These are phyloP conservation scores for Gracilinanus agilis DNA, from an alignment of 2,113 vertebrate genomes.

Conservation along the genomic window DNA sequence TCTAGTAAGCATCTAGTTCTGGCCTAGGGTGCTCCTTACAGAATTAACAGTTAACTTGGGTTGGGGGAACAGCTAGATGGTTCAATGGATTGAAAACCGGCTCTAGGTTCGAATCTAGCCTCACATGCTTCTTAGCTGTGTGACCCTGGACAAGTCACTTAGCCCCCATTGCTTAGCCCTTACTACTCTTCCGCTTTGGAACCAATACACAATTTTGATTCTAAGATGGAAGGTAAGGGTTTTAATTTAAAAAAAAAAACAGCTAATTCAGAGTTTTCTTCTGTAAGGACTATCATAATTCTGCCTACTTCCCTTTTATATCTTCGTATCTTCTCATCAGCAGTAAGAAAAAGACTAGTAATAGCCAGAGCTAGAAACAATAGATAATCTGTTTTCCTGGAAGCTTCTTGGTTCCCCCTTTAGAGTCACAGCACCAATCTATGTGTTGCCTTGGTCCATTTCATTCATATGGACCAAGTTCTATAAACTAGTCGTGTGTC, in stretches of 20 bases:
- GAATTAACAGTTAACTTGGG: not conserved
- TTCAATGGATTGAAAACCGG: too few relatives aligned
- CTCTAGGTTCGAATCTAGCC: too few relatives aligned
- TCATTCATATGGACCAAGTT: conserved; percentile 34
- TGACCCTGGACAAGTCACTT: too few relatives aligned
- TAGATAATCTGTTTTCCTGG: not conserved
- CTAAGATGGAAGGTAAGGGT: too few relatives aligned
- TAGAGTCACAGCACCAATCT: conserved; percentile 19
- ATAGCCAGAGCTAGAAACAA: conserved; percentile 1
- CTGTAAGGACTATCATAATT: not conserved
- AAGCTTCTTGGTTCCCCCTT: conserved; percentile 38
- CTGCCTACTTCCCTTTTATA: not conserved
- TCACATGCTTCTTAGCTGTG: too few relatives aligned
- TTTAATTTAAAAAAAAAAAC: not conserved
- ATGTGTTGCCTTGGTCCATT: conserved; percentile 28
- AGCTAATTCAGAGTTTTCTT: not conserved
- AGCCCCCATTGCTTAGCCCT: too few relatives aligned
- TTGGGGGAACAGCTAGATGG: too few relatives aligned
- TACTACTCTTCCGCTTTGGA: too few relatives aligned
- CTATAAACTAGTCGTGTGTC: conserved; percentile 3
- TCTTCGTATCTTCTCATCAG: not conserved
- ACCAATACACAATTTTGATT: too few relatives aligned
- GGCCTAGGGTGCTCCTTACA: conserved; percentile 17
- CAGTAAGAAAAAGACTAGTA: not conserved
- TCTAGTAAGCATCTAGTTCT: not conserved